These are phyloP conservation scores for Acanthaster planci DNA, from an alignment of 35 echinoderm and acorn worm genomes.

Conservation along the genomic window DNA sequence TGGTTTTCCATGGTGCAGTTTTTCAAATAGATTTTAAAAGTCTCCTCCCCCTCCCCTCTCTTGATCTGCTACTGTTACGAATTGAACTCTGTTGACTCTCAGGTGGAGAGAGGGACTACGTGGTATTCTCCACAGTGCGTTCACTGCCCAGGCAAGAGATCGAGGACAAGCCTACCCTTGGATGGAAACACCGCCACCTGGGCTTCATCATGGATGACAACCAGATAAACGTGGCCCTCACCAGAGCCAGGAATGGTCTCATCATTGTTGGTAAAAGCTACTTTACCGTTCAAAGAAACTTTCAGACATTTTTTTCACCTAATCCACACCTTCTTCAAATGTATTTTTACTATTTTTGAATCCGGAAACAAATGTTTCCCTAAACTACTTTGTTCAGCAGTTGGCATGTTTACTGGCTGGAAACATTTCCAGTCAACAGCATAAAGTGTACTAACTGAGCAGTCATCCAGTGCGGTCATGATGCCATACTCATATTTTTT, in stretches of 20 bases:
- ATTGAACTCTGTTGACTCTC: not conserved
- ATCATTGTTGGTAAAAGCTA: conserved; percentile 86
- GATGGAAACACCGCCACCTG: conserved; percentile 67
- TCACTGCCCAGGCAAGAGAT: conserved; percentile 65
- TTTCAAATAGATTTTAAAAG: too few species aligned
- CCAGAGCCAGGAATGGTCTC: conserved; percentile 60
- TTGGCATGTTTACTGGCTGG: not conserved
- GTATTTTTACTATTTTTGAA: not conserved
- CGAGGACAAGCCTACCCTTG: conserved; percentile 65
- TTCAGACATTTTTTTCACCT: not conserved
- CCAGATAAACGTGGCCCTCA: conserved; percentile 81
- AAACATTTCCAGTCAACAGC: not conserved
- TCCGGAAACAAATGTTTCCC: too few species aligned
- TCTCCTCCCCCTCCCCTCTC: too few species aligned
- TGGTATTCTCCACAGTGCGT: conserved; percentile 78
- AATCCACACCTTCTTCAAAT: not conserved
- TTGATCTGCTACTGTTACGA: too few species aligned
- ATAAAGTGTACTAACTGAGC: not conserved
- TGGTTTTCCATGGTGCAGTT: too few species aligned
- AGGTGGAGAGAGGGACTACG: conserved; percentile 90
- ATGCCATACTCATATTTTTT: too few species aligned
- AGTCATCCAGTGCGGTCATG: not conserved
- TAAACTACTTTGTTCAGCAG: not conserved
- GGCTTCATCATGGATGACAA: conserved; percentile 86
- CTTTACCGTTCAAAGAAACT: too few species aligned